Percentiles rank a stretch among this genome's conserved stretches.
Evolutionary conservation across 2,797 vertebrate species (phyloP).

Genomic region (Parambassis ranga): DNA sequence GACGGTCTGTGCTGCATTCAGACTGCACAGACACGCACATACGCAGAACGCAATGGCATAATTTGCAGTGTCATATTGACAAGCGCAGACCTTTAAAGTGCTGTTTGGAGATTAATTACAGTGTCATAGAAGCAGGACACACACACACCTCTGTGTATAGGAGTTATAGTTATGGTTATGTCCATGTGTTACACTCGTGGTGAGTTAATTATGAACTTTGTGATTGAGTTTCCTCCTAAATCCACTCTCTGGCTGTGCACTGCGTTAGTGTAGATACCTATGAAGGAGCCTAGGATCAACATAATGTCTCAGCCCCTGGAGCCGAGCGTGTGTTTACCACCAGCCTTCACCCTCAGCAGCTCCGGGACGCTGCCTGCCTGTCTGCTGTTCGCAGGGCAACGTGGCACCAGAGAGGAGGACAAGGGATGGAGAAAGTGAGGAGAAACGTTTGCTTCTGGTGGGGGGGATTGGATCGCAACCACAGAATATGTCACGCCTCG

Average conservation of each 20-base stretch:
- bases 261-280: background rate
- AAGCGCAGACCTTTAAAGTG: background rate
- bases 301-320: background rate
- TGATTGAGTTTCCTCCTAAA: background rate
- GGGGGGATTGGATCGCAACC: conserved; percentile 40
- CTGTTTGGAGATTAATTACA: background rate
- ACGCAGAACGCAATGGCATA: background rate
- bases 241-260: background rate
- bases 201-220: conserved; percentile 1
- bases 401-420: conserved; percentile 66
- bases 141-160: no score
- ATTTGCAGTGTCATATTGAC: conserved; percentile 9
- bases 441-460: conserved; percentile 1
- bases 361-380: conserved; percentile 28
- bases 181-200: background rate
- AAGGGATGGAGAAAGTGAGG: conserved; percentile 51
- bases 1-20: conserved; percentile 2
- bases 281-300: background rate
- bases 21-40: conserved; percentile 8
- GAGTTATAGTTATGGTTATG: no score
- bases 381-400: conserved; percentile 60
- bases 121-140: background rate
- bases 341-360: conserved; percentile 38
- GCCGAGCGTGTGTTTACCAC: conserved; percentile 24
- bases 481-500: conserved; percentile 57